phyloP scores from a whole-genome alignment of 2,797 vertebrate species.

The Malurus splendens region DNA sequence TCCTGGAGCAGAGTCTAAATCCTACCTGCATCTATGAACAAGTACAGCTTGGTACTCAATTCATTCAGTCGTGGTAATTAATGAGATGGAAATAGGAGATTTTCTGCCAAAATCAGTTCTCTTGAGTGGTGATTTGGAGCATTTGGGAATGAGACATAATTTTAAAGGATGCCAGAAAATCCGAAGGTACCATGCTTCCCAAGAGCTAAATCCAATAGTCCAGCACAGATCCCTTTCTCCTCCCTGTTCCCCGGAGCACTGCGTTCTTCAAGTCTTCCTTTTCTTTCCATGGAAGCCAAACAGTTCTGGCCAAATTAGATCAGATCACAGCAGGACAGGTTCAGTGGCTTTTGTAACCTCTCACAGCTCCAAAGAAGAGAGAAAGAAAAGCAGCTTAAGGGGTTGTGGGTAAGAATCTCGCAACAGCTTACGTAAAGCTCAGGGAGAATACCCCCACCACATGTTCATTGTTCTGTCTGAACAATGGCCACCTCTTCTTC shows the following conservation, averaged over 20 bases:
- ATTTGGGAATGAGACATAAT: background rate
- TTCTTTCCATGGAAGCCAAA: background rate
- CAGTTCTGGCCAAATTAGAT: slow-evolving; percentile 6
- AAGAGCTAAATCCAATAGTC: background rate
- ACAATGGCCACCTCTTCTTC: background rate
- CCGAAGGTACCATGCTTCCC: accelerated
- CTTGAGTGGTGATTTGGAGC: background rate
- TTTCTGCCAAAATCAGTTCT: background rate
- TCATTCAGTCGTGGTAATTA: background rate
- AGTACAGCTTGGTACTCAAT: background rate
- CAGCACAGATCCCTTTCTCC: accelerated
- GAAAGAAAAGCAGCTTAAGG: slow-evolving; percentile 46
- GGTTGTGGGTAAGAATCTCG: slow-evolving; percentile 26
- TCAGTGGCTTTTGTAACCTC: slow-evolving; percentile 21
- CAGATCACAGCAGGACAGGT: slow-evolving; percentile 19
- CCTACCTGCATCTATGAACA: background rate
- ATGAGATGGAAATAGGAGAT: background rate
- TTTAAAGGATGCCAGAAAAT: background rate
- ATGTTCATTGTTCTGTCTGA: background rate
- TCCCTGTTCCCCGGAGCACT: background rate
- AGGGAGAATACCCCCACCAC: background rate
- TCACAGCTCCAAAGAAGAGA: background rate
- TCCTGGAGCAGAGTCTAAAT: background rate
- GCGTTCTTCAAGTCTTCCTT: background rate
- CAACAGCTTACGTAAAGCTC: background rate